Evolutionary conservation across 2,113 vertebrate genomes (phyloP).

Genomic region (Pangasianodon hypophthalmus): DNA sequence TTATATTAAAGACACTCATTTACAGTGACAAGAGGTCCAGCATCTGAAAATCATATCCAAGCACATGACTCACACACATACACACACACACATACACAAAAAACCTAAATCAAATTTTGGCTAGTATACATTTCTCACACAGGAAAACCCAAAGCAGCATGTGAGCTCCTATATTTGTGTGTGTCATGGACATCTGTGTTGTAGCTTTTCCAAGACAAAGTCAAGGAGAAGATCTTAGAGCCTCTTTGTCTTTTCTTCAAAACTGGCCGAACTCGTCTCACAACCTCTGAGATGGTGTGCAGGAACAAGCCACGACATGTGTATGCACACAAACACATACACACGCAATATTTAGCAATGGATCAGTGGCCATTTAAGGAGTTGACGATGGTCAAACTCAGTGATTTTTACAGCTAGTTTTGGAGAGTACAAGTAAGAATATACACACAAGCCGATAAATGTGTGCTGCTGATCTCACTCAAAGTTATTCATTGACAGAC

Average conservation of each 20-base stretch:
- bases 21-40: not conserved
- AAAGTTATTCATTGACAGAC: constrained; percentile 49
- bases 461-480: constrained; percentile 14
- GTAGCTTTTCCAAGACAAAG: constrained; percentile 34
- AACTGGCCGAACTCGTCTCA: constrained; percentile 65
- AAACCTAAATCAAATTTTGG: not conserved
- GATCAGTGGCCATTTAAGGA: constrained; percentile 40
- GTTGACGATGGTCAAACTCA: constrained; percentile 19
- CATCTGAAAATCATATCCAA: not conserved
- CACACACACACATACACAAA: no score
- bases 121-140: not conserved
- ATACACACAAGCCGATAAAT: constrained; percentile 11
- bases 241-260: constrained; percentile 42
- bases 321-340: constrained; percentile 23
- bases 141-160: not conserved
- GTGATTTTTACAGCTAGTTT: constrained; percentile 58
- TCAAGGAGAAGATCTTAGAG: constrained; percentile 1
- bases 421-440: not conserved
- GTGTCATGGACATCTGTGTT: not conserved
- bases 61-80: not conserved
- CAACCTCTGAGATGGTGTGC: constrained; percentile 48
- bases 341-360: constrained; percentile 37
- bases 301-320: constrained; percentile 67
- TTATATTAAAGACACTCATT: not conserved
- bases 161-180: constrained; percentile 23